Percentiles rank a stretch among this genome's conserved stretches.
These are phyloP conservation scores for Scaptomyza tumidula DNA, from an alignment of 2,888 invertebrate genomes.

Conservation along the genomic window DNA sequence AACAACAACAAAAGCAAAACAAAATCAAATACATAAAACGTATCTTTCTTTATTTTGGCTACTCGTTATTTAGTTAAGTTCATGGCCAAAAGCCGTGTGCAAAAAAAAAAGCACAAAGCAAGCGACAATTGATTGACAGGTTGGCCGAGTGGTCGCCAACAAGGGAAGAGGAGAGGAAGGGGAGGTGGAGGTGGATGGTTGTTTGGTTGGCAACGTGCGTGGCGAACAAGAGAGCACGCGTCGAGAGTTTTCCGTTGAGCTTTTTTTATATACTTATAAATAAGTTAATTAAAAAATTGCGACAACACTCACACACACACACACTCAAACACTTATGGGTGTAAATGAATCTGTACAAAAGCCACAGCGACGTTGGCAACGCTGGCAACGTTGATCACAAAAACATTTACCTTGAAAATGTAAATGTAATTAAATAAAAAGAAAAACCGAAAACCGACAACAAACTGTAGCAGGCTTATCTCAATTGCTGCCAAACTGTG, in stretches of 20 bases:
- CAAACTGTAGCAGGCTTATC: not conserved
- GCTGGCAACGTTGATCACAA: constrained; percentile 42
- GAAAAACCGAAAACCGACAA: constrained; percentile 22
- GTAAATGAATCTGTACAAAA: constrained; percentile 14
- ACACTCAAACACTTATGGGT: not conserved
- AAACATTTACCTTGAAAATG: constrained; percentile 59
- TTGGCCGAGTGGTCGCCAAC: constrained; percentile 57
- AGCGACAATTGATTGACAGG: constrained; percentile 74
- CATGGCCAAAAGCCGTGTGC: constrained; percentile 60
- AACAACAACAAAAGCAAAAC: not conserved
- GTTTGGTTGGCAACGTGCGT: constrained; percentile 34
- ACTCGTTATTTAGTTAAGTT: constrained; percentile 52
- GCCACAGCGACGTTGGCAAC: constrained; percentile 29
- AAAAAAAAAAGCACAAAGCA: constrained; percentile 33
- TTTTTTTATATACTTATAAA: constrained; percentile 63
- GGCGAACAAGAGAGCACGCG: constrained; percentile 54
- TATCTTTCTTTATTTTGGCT: not conserved
- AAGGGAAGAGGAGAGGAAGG: not conserved
- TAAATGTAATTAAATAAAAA: constrained; percentile 74
- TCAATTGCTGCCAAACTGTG: constrained; percentile 4
- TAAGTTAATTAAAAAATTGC: constrained; percentile 75
- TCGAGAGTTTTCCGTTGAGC: constrained; percentile 42
- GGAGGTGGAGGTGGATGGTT: not conserved
- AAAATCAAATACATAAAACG: constrained; percentile 16
- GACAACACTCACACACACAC: constrained; percentile 11